A percentile compares a stretch with the other conserved stretches of the same genome.
Evolutionary conservation across 2,888 invertebrate species (phyloP).

Genomic region (Mimas tiliae): DNA sequence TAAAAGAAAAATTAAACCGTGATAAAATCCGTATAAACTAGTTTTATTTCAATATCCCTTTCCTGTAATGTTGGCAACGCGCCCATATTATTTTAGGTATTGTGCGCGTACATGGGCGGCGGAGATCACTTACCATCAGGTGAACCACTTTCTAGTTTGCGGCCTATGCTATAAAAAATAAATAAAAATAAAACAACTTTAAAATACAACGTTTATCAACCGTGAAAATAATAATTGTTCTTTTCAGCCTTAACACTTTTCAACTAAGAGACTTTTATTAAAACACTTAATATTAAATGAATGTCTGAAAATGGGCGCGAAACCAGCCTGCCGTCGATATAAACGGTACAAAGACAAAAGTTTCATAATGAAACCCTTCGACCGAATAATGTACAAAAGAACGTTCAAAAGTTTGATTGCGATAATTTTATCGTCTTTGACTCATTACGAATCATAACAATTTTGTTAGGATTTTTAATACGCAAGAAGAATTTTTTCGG

Average conservation of each 20-base stretch:
- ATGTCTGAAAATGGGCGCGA: not conserved
- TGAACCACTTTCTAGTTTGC: too few relatives aligned
- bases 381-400: not conserved
- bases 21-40: too few relatives aligned
- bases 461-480: not conserved
- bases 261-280: not conserved
- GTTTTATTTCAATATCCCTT: too few relatives aligned
- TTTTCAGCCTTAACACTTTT: not conserved
- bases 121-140: too few relatives aligned
- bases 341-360: conserved; percentile 1
- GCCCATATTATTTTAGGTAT: too few relatives aligned
- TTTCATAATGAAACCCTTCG: not conserved
- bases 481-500: not conserved
- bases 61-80: too few relatives aligned
- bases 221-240: not conserved
- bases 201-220: not conserved
- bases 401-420: not conserved
- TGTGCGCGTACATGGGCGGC: too few relatives aligned
- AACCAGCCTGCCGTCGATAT: not conserved
- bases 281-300: not conserved
- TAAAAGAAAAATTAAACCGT: too few relatives aligned
- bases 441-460: not conserved
- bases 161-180: too few relatives aligned
- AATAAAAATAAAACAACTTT: not conserved
- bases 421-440: conserved; percentile 8